A percentile compares a stretch with the other conserved stretches of the same genome.
phyloP scores from a whole-genome alignment of 2,113 vertebrate species.

The Epinephelus moara region DNA sequence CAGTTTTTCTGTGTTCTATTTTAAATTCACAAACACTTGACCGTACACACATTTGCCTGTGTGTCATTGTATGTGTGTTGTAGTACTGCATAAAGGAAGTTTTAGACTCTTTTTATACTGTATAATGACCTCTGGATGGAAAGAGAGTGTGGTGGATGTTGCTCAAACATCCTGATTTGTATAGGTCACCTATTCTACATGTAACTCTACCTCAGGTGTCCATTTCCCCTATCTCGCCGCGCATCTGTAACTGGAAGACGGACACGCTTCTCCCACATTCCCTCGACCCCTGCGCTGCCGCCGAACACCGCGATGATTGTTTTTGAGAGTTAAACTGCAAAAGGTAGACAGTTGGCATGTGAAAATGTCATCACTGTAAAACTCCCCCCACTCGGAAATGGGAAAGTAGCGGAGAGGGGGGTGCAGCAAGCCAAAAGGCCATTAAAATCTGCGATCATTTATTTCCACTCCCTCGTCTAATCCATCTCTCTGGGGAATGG shows the following conservation, averaged over 20 bases:
- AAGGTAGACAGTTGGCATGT: conserved; percentile 69
- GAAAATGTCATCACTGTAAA: conserved; percentile 79
- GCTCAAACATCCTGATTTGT: conserved; percentile 26
- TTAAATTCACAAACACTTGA: neutral
- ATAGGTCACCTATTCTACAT: conserved; percentile 29
- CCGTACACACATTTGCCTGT: neutral
- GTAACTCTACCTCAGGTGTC: conserved; percentile 28
- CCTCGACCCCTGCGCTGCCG: neutral
- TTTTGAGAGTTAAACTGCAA: conserved; percentile 66
- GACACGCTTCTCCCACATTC: conserved; percentile 6
- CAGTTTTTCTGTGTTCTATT: neutral
- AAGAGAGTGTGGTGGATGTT: neutral
- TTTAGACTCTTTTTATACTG: neutral
- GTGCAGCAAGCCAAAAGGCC: conserved; percentile 85
- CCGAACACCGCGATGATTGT: conserved; percentile 46
- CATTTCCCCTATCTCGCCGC: conserved; percentile 21
- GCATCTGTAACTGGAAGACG: conserved; percentile 45
- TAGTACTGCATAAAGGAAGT: conserved; percentile 2
- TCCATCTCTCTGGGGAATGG: conserved; percentile 88
- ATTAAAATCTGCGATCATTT: conserved; percentile 88
- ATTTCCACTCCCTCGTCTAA: conserved; percentile 86
- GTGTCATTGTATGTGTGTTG: neutral
- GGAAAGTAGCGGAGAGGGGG: conserved; percentile 42
- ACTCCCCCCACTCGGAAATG: conserved; percentile 72
- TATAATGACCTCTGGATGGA: conserved; percentile 19